Conservation (phyloP, 2,797 vertebrate genomes). For the Sebastes hubbsi region DNA sequence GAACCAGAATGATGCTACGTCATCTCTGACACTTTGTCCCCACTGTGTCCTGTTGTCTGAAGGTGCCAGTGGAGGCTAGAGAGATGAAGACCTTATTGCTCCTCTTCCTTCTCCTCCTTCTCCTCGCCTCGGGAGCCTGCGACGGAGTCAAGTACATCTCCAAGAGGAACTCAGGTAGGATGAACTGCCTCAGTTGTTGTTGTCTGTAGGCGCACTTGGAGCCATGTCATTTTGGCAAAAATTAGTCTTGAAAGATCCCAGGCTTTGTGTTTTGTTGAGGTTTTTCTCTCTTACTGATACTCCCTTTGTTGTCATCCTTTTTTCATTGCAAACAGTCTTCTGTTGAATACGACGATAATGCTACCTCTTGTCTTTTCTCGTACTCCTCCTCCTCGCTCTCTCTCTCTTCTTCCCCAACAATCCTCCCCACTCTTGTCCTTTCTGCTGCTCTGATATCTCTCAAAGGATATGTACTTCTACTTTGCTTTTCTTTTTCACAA, state of each 20-base stretch:
- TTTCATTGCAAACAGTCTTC: conserved; percentile 2
- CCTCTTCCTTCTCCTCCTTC: conserved; percentile 84
- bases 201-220: background rate
- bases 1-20: background rate
- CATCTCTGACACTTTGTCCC: background rate
- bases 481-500: background rate
- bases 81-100: conserved; percentile 89
- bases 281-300: background rate
- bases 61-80: conserved; percentile 68
- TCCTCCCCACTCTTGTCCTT: background rate
- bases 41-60: conserved; percentile 5
- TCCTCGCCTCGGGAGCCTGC: conserved; percentile 86
- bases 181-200: background rate
- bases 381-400: background rate
- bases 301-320: background rate
- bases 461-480: background rate
- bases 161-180: conserved; percentile 97
- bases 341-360: background rate
- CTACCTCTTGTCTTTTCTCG: conserved; percentile 19
- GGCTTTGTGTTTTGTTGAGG: background rate
- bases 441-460: conserved; percentile 11
- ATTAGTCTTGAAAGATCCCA: background rate
- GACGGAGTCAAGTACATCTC: conserved; percentile 92
- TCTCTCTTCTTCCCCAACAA: background rate
- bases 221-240: background rate